A percentile compares a stretch with the other conserved stretches of the same genome.
Evolutionary conservation across 2,797 vertebrate genomes (phyloP).

Genomic region (Phyllotis vaccarum): DNA sequence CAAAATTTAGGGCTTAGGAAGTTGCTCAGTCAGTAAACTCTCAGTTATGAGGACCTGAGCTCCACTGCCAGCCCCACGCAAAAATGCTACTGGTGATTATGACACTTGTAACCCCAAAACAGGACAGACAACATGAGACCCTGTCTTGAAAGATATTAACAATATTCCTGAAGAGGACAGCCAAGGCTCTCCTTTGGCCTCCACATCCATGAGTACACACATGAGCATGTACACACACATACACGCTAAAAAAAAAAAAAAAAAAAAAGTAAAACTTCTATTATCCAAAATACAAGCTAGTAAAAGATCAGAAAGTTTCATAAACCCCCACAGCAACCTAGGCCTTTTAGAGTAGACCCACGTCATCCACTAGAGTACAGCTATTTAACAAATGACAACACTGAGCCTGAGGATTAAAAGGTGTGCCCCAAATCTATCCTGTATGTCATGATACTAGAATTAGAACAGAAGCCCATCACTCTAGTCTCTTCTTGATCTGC

Average conservation of each 20-base stretch:
- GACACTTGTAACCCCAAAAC: background rate
- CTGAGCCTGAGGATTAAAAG: background rate
- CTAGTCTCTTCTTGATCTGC: background rate
- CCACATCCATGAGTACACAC: background rate
- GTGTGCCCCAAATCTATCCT: background rate
- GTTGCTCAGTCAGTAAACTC: background rate
- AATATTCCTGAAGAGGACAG: background rate
- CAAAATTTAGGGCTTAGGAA: background rate
- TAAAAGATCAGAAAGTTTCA: background rate
- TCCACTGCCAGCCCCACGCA: background rate
- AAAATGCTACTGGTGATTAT: background rate
- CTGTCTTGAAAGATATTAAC: background rate
- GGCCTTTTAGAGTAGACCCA: slow-evolving; percentile 4
- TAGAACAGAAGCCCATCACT: background rate
- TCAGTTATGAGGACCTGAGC: background rate
- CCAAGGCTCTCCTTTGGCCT: background rate
- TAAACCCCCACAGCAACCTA: background rate
- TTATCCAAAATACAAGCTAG: slow-evolving; percentile 18
- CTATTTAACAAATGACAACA: background rate
- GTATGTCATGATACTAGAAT: background rate
- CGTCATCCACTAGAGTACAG: background rate
- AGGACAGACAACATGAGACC: background rate
- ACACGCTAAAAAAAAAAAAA: background rate
- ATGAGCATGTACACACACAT: background rate
- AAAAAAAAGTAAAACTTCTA: background rate